phyloP scores from a whole-genome alignment of 2,113 vertebrate genomes.

The Strigops habroptila region DNA sequence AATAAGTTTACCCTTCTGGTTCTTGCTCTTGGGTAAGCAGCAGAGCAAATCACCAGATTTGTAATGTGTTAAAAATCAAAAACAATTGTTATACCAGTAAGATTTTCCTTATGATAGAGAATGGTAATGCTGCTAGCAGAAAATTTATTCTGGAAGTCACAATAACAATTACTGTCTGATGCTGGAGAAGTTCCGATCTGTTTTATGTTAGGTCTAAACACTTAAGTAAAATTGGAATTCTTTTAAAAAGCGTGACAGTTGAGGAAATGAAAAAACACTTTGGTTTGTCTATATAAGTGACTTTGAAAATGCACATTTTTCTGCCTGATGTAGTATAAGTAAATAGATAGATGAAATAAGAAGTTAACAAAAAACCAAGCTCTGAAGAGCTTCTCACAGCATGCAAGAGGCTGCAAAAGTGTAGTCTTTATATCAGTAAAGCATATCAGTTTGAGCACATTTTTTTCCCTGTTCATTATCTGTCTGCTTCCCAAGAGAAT shows the following conservation, averaged over 20 bases:
- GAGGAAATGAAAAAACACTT: not conserved
- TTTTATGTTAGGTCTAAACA: not conserved
- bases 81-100: not conserved
- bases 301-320: not conserved
- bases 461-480: conserved; percentile 29
- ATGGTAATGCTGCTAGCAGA: not conserved
- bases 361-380: not conserved
- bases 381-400: not conserved
- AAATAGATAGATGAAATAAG: not conserved
- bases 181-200: not conserved
- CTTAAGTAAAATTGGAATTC: not conserved
- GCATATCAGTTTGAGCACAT: not conserved
- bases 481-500: conserved; percentile 25
- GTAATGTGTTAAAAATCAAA: not conserved
- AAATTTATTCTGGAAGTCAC: not conserved
- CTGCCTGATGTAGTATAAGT: not conserved
- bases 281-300: not conserved
- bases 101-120: not conserved
- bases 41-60: not conserved
- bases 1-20: not conserved
- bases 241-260: not conserved
- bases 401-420: not conserved
- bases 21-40: not conserved
- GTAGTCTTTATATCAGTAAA: not conserved
- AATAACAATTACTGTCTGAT: not conserved